These are phyloP conservation scores for Tiliqua scincoides DNA, from an alignment of 2,113 vertebrate genomes.

Conservation along the genomic window DNA sequence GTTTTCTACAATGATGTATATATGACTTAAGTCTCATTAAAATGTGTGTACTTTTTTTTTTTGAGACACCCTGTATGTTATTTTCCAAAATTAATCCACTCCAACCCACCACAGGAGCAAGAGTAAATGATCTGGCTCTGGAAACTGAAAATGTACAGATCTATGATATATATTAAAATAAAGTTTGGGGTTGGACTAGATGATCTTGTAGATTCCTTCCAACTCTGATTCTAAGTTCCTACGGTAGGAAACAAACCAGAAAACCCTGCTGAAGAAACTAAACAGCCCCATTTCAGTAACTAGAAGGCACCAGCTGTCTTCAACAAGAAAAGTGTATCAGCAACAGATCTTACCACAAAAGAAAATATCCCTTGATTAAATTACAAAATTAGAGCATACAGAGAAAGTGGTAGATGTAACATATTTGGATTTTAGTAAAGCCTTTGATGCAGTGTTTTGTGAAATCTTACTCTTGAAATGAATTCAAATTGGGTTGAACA, in stretches of 20 bases:
- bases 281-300: conserved; percentile 1
- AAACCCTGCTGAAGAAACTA: neutral
- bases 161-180: too few species aligned
- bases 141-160: too few species aligned
- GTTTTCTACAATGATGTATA: too few species aligned
- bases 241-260: neutral
- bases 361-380: neutral
- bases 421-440: conserved; percentile 38
- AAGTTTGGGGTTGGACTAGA: too few species aligned
- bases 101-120: too few species aligned
- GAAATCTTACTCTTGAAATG: conserved; percentile 25
- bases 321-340: conserved; percentile 1
- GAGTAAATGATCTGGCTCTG: too few species aligned
- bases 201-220: too few species aligned
- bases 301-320: conserved; percentile 8
- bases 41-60: too few species aligned
- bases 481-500: conserved; percentile 29
- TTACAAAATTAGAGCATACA: conserved; percentile 15
- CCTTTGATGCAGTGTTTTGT: conserved; percentile 22
- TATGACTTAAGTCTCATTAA: too few species aligned
- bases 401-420: conserved; percentile 31
- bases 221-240: too few species aligned
- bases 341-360: conserved; percentile 11
- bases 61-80: too few species aligned
- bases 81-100: too few species aligned